Percentiles rank a stretch among this genome's conserved stretches.
Conservation (phyloP, 2,888 invertebrate species). For the Junonia oenone region DNA sequence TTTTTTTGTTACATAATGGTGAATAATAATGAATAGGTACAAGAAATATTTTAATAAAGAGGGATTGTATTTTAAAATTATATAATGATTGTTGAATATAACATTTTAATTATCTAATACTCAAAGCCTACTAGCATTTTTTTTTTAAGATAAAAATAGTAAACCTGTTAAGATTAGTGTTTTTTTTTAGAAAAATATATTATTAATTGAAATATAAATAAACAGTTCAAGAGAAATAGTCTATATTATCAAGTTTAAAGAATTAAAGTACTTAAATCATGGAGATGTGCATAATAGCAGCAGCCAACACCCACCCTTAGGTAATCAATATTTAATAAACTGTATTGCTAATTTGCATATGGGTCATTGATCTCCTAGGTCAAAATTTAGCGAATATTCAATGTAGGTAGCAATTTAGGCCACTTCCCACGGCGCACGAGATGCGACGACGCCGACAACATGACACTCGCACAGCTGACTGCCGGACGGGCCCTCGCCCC, state of each 20-base stretch:
- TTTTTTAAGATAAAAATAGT: too few relatives aligned
- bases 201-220: not conserved
- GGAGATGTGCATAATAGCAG: not conserved
- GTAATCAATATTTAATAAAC: constrained; percentile 21
- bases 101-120: too few relatives aligned
- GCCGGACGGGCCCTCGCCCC: constrained; percentile 54
- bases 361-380: constrained; percentile 33
- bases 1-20: not conserved
- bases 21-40: too few relatives aligned
- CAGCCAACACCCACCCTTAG: constrained; percentile 16
- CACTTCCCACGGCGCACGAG: constrained; percentile 62
- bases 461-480: constrained; percentile 77
- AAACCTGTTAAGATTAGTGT: too few relatives aligned
- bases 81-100: too few relatives aligned
- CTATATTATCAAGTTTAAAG: not conserved
- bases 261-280: not conserved
- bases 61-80: not conserved
- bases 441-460: constrained; percentile 59
- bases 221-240: not conserved
- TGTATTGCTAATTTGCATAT: constrained; percentile 28
- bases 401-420: constrained; percentile 60
- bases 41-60: not conserved
- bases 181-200: too few relatives aligned
- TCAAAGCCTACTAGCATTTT: too few relatives aligned
- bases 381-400: constrained; percentile 42